phyloP scores from a whole-genome alignment of 1,140 invertebrate genomes.

The Polypedilum vanderplanki region DNA sequence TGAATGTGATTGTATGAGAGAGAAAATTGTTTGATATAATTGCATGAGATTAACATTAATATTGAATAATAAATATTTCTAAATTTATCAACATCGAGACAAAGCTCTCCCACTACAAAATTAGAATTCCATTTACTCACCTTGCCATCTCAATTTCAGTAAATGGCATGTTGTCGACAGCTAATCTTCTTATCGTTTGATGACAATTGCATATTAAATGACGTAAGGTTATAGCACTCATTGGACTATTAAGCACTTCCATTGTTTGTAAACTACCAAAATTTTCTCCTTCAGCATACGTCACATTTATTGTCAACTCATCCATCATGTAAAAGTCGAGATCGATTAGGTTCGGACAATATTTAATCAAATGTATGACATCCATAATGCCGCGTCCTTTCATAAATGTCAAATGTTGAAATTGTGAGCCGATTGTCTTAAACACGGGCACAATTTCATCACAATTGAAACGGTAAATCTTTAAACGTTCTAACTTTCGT shows the following conservation, averaged over 20 bases:
- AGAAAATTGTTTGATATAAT: no score
- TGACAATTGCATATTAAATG: constrained; percentile 49
- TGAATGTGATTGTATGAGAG: no score
- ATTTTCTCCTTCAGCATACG: constrained; percentile 49
- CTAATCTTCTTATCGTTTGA: constrained; percentile 52
- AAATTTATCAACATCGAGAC: no score
- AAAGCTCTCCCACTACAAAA: no score
- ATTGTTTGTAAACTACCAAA: constrained; percentile 55
- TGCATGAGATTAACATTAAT: no score
- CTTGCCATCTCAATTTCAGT: constrained; percentile 55
- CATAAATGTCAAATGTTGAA: constrained; percentile 55
- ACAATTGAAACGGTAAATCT: constrained; percentile 54
- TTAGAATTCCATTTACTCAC: constrained; percentile 41
- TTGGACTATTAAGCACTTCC: constrained; percentile 54
- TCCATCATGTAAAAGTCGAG: constrained; percentile 57
- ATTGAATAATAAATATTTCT: no score
- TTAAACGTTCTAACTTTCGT: constrained; percentile 48
- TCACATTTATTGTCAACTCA: constrained; percentile 41
- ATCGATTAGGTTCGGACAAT: constrained; percentile 49
- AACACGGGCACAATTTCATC: constrained; percentile 52
- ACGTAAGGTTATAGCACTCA: constrained; percentile 49
- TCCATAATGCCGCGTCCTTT: constrained; percentile 51
- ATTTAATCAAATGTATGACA: constrained; percentile 50
- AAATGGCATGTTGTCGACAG: constrained; percentile 46
- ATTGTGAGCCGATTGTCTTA: constrained; percentile 49